These are phyloP conservation scores for Brachyistius frenatus DNA, from an alignment of 2,113 vertebrate genomes.

Conservation along the genomic window DNA sequence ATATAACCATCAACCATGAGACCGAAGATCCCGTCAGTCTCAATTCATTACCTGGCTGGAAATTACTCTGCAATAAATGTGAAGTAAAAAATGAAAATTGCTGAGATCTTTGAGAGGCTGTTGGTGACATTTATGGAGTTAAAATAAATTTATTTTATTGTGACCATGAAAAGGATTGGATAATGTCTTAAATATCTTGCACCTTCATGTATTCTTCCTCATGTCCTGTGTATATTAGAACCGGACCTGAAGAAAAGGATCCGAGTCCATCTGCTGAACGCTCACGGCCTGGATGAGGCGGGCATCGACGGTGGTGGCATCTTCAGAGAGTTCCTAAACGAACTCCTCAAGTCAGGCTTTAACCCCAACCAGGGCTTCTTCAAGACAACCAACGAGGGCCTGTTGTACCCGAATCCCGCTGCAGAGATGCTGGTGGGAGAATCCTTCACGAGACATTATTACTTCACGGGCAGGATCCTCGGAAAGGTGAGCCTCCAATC, in stretches of 20 bases:
- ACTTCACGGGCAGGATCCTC: slow-evolving; percentile 97
- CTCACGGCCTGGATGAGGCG: slow-evolving; percentile 96
- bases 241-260: slow-evolving; percentile 96
- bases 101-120: not conserved
- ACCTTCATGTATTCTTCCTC: slow-evolving; percentile 17
- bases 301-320: slow-evolving; percentile 98
- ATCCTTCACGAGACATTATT: slow-evolving; percentile 95
- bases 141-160: slow-evolving; percentile 33
- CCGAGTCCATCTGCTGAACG: slow-evolving; percentile 95
- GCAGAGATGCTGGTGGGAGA: slow-evolving; percentile 95
- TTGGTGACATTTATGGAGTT: slow-evolving; percentile 22
- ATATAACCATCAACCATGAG: slow-evolving; percentile 17
- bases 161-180: slow-evolving; percentile 19
- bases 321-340: slow-evolving; percentile 97
- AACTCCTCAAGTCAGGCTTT: slow-evolving; percentile 97
- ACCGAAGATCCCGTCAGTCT: not conserved
- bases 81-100: slow-evolving; percentile 18
- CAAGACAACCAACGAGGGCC: slow-evolving; percentile 96
- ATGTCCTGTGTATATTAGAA: slow-evolving; percentile 79
- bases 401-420: slow-evolving; percentile 95
- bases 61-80: slow-evolving; percentile 10
- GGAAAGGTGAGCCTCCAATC: slow-evolving; percentile 90
- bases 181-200: not conserved
- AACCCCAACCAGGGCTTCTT: slow-evolving; percentile 98
- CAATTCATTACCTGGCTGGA: slow-evolving; percentile 1